Conservation (phyloP, 2,888 invertebrate genomes). For the Odontocolon sp. region DNA sequence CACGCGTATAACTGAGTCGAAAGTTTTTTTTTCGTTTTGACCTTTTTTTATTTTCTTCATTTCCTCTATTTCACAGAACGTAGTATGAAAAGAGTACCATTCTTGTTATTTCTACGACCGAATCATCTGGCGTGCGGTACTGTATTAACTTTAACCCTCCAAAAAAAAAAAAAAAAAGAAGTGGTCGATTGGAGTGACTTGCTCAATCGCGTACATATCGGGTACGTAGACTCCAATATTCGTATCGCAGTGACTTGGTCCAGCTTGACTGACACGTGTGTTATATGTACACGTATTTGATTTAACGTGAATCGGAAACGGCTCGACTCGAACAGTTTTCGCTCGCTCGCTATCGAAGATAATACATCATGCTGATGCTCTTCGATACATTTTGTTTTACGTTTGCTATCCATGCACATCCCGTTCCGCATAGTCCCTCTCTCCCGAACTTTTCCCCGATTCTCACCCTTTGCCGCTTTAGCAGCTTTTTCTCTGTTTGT, state of each 20-base stretch:
- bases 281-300: no score
- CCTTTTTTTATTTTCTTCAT: background rate
- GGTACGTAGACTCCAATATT: constrained; percentile 29
- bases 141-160: no score
- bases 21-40: background rate
- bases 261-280: background rate
- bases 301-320: no score
- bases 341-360: constrained; percentile 54
- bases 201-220: constrained; percentile 21
- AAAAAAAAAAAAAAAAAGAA: no score
- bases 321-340: constrained; percentile 18
- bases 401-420: constrained; percentile 32
- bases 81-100: background rate
- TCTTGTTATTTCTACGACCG: no score
- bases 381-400: constrained; percentile 8
- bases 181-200: constrained; percentile 15
- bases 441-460: background rate
- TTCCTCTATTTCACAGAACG: background rate
- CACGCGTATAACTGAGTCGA: constrained; percentile 29
- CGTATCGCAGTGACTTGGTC: constrained; percentile 49
- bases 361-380: constrained; percentile 46
- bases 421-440: background rate
- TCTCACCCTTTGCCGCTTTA: background rate
- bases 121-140: no score
- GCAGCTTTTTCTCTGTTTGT: constrained; percentile 39